phyloP scores from a whole-genome alignment of 35 echinoderm and acorn worm species.

The Apostichopus japonicus region DNA sequence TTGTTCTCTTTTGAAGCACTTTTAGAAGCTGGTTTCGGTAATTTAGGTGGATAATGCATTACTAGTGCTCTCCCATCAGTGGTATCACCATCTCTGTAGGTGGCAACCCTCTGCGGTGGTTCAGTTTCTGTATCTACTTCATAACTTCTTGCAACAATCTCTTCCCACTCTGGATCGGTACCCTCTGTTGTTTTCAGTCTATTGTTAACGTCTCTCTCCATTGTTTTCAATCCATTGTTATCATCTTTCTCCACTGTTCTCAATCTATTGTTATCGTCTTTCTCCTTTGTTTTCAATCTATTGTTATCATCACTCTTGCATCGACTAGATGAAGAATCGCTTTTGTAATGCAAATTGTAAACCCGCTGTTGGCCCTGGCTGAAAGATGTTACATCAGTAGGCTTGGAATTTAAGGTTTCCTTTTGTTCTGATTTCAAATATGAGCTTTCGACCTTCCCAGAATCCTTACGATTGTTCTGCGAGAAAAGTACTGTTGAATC shows the following conservation, averaged over 20 bases:
- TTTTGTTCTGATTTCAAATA: too few species aligned
- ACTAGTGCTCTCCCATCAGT: not conserved
- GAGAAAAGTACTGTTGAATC: not conserved
- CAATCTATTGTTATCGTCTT: too few species aligned
- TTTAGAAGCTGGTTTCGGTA: not conserved
- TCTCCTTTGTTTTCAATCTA: not conserved
- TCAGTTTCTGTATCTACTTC: not conserved
- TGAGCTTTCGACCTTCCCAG: too few species aligned
- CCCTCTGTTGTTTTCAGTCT: not conserved
- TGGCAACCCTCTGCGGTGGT: not conserved
- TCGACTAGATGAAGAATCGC: constrained; percentile 29
- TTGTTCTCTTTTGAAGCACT: not conserved
- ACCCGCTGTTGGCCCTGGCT: not conserved
- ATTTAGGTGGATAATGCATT: not conserved
- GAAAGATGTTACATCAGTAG: not conserved
- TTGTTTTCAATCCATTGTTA: not conserved
- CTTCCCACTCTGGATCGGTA: constrained; percentile 16
- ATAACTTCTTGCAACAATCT: constrained; percentile 41
- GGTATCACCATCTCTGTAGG: not conserved
- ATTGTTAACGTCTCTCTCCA: not conserved
- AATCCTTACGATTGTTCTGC: not conserved
- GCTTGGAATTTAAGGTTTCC: not conserved
- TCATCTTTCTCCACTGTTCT: too few species aligned
- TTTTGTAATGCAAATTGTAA: constrained; percentile 41
- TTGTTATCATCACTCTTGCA: not conserved